Conservation (phyloP, 2,888 invertebrate species). For the Folsomia candida region DNA sequence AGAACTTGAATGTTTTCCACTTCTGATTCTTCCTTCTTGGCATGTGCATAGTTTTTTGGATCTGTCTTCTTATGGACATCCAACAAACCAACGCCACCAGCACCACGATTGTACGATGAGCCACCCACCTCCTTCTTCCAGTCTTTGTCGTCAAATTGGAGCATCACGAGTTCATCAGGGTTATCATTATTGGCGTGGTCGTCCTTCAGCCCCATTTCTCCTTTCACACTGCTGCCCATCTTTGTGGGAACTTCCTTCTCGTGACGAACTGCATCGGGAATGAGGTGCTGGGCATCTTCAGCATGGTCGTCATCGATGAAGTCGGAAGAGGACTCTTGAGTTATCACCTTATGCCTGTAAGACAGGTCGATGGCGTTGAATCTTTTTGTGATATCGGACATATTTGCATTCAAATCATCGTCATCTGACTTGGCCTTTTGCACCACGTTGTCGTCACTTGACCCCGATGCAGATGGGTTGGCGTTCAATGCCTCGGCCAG, state of each 20-base stretch:
- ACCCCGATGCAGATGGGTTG: neutral
- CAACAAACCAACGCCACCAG: no score
- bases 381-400: neutral
- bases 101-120: slow-evolving; percentile 26
- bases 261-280: neutral
- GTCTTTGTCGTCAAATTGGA: slow-evolving; percentile 26
- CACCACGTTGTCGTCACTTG: neutral
- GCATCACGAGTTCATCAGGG: slow-evolving; percentile 11
- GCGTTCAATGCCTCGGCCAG: slow-evolving; percentile 10
- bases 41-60: slow-evolving; percentile 18
- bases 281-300: neutral
- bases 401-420: slow-evolving; percentile 6
- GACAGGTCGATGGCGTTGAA: slow-evolving; percentile 9
- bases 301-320: slow-evolving; percentile 9
- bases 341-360: slow-evolving; percentile 17
- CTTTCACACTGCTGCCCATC: no score
- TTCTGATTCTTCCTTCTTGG: slow-evolving; percentile 8
- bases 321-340: slow-evolving; percentile 34
- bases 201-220: neutral
- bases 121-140: slow-evolving; percentile 30
- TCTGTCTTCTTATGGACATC: slow-evolving; percentile 10
- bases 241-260: no score
- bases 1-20: slow-evolving; percentile 1
- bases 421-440: neutral
- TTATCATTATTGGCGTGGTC: slow-evolving; percentile 1